phyloP scores from a whole-genome alignment of 2,113 vertebrate species.

The Sapayoa aenigma region DNA sequence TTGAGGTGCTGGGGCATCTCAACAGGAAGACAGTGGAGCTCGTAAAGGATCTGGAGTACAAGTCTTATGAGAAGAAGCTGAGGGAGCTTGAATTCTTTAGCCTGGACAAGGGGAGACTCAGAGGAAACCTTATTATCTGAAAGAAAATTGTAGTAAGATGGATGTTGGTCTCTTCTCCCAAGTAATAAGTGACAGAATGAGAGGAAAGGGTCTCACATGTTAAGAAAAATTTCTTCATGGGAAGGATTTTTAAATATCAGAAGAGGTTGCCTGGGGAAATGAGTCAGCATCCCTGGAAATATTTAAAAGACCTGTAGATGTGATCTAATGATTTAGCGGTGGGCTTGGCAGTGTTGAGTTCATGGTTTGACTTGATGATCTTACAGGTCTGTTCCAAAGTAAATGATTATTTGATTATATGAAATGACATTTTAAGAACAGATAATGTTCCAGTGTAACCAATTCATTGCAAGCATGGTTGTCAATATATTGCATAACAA shows the following conservation, averaged over 20 bases:
- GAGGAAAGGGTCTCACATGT: background rate
- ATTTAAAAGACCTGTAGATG: background rate
- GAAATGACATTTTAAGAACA: background rate
- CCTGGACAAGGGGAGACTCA: background rate
- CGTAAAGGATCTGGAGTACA: background rate
- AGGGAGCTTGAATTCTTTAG: background rate
- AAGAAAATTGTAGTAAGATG: background rate
- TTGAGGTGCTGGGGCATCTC: background rate
- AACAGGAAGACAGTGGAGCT: background rate
- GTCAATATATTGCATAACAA: background rate
- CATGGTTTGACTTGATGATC: background rate
- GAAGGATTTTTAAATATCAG: accelerated
- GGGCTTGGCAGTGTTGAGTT: background rate
- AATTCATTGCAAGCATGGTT: background rate
- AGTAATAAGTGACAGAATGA: background rate
- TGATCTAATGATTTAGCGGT: background rate
- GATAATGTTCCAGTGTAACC: background rate
- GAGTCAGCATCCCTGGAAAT: background rate
- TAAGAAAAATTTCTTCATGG: background rate
- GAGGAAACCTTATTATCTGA: background rate
- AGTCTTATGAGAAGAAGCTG: background rate
- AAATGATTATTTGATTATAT: background rate
- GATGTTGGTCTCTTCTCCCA: background rate
- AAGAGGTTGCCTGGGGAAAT: background rate
- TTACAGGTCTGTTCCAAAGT: background rate